Base-by-base conservation (phyloP, 2,797 vertebrate species). In the Peromyscus aztecus region DNA sequence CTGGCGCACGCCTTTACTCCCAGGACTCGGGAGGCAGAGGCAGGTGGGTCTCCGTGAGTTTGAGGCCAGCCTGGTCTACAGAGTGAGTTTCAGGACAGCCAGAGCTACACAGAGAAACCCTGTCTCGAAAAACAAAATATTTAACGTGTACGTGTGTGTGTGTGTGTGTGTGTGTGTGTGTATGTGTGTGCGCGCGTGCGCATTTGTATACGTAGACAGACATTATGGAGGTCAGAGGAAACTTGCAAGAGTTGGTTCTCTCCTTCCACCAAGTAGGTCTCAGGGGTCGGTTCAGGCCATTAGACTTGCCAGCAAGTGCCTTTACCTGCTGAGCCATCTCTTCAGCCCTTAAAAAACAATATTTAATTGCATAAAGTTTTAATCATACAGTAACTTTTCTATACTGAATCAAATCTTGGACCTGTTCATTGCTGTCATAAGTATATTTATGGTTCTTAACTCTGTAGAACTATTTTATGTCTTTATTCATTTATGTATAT, bases 361-460 rank as follows among this genome's bases (percentile, higher is more conserved):
- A 31, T 84, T 84, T 65, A 83, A 63, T 83, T 43, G 24, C n/a
- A 43, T 61, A 63, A 59, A 11, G 43, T 43, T 81, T 71, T 77
- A 31, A 83, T 6, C 85, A 24, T 59, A 40, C 67, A 90, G 31
- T n/a, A 40, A 83, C 19, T 81, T 91, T 95, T 49, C 78, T 95
- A 0, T 27, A 94, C 29, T 81, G 95, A 49, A 29, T 84, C 37
- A 89, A 0, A 67, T 91, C 37, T 90, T 77, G 82, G 34, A 78
- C n/a, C 24, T 78, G 3, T 91, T 88, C 24, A 49, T 16, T 94
- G n/a, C 73, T 92, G 16, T 9, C 21, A 5, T 76, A 9, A 27
- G 21, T 87, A 40, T 94, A n/a, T 86, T 40, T 69, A 49, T 93
- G 31, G 49, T 31, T 75, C 43, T 82, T 86, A 87, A 91, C 55